Evolutionary conservation across 2,888 invertebrate species (phyloP), one percentile per base, ranked within the genome.

Genomic region (Craniophora ligustri): DNA sequence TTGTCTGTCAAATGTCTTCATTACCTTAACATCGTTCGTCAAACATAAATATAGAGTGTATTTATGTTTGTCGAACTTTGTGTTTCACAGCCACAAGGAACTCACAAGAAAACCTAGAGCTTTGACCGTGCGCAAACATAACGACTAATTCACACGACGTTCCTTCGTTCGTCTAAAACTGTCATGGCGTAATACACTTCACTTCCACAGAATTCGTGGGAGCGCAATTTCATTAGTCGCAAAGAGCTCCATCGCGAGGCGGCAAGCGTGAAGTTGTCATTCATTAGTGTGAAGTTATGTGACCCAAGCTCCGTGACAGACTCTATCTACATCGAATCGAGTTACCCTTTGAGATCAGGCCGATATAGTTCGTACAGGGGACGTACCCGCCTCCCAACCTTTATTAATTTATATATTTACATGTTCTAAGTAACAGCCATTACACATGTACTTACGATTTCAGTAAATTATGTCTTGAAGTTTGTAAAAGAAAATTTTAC

Each of bases 221-320:
- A 76, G 78, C 78, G 82, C 81, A 88, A 88, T 87, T 88, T 87
- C 87, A 87, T 88, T 87, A 86, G 83, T 81, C 76, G 79, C 77
- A 79, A 79, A 83, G 79, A 82, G 84, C 81, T 75, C 75, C 73
- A 77, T 79, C 67, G 79, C 70, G 76, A 56, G 74, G 78, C 72
- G 79, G 78, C 79, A 78, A 75, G 72, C 77, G 80, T 76, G 81
- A 82, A 84, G 75, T 82, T 78, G 79, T 86, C 85, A 82, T 87
- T 88, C 83, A 86, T 87, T 87, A 87, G 74, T 72, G 77, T 70
- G 74, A 79, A 83, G 84, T 84, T 83, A 86, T 84, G 81, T 79
- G 76, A 76, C 75, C 73, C 77, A 61, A 39, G 63, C 73, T 67
- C 67, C 70, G 66, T 75, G 68, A 75, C 54, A 69, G 56, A 45